Evolutionary conservation across 2,888 invertebrate genomes (phyloP).

Genomic region (Argyra leucocephala): DNA sequence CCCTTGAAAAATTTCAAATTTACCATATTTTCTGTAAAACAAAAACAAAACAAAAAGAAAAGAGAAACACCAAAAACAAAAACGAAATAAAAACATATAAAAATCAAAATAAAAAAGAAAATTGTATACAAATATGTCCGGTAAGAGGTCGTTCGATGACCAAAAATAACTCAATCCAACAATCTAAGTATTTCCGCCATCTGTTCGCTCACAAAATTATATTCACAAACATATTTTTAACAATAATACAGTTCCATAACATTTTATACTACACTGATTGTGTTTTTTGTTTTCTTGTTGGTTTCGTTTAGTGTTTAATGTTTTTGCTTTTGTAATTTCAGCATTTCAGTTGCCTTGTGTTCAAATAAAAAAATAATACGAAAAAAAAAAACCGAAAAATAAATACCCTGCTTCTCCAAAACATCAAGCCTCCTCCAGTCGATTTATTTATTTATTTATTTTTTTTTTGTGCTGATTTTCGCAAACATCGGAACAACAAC

Average conservation of each 20-base stretch:
- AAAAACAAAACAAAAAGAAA: too few species aligned
- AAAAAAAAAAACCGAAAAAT: too few species aligned
- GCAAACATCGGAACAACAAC: too few species aligned
- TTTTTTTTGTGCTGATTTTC: too few species aligned
- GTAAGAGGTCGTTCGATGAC: constrained; percentile 10
- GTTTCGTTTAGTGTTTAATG: background rate
- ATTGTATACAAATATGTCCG: background rate
- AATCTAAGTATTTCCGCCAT: background rate
- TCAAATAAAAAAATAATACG: too few species aligned
- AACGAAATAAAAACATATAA: too few species aligned
- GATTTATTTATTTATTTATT: too few species aligned
- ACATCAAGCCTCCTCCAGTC: too few species aligned
- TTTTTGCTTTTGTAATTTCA: background rate
- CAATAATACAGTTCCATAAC: background rate
- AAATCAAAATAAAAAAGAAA: too few species aligned
- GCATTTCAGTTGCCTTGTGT: too few species aligned
- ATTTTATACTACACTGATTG: background rate
- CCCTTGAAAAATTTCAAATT: background rate
- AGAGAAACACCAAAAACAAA: too few species aligned
- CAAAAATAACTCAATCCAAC: background rate
- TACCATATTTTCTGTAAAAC: background rate
- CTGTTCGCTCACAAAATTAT: background rate
- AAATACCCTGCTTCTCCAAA: too few species aligned
- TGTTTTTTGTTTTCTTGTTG: background rate
- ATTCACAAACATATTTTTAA: background rate